Evolutionary conservation across 2,797 vertebrate genomes (phyloP).

Genomic region (Thunnus albacares): DNA sequence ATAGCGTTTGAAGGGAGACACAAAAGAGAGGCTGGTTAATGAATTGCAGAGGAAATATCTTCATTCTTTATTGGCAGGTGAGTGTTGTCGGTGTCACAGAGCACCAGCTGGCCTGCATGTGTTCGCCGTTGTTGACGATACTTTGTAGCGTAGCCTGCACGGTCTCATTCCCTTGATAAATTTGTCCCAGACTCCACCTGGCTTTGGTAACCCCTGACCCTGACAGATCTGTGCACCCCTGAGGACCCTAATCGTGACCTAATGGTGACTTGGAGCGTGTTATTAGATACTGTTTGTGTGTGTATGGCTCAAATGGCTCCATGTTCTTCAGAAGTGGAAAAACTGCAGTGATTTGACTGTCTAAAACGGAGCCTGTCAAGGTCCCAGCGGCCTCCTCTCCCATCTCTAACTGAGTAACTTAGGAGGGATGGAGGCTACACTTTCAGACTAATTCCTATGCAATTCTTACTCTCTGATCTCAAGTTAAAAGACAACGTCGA

Average conservation of each 20-base stretch:
- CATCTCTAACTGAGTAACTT: constrained; percentile 59
- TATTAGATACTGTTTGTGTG: constrained; percentile 61
- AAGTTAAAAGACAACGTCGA: constrained; percentile 77
- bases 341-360: constrained; percentile 48
- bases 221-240: constrained; percentile 58
- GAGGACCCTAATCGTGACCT: constrained; percentile 84
- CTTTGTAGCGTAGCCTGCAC: constrained; percentile 87
- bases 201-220: constrained; percentile 85
- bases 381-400: constrained; percentile 59
- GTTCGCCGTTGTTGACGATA: constrained; percentile 86
- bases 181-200: constrained; percentile 86
- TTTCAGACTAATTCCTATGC: constrained; percentile 74
- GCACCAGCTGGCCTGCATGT: constrained; percentile 83
- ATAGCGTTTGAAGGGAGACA: constrained; percentile 35
- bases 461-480: constrained; percentile 77
- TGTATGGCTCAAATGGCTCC: background rate
- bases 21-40: constrained; percentile 26
- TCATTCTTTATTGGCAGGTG: constrained; percentile 79
- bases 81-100: constrained; percentile 74
- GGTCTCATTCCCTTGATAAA: constrained; percentile 87
- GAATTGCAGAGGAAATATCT: constrained; percentile 44
- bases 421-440: constrained; percentile 20
- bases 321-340: constrained; percentile 28
- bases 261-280: constrained; percentile 48
- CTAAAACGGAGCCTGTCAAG: constrained; percentile 43